These are phyloP conservation scores for Brachylomia viminalis DNA, from an alignment of 2,888 invertebrate genomes.

Conservation along the genomic window DNA sequence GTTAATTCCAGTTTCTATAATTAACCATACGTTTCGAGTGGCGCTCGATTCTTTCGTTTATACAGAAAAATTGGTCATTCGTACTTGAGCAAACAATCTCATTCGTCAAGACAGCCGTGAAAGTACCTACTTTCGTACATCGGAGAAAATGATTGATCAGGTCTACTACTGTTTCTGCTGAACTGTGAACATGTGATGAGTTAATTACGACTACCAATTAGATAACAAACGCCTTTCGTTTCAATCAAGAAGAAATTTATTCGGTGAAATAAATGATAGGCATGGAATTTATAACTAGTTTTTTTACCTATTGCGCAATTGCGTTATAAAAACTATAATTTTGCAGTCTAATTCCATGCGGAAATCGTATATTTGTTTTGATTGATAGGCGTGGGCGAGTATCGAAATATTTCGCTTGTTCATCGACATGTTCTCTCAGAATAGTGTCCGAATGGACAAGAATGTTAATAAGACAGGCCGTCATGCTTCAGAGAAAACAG, in stretches of 20 bases:
- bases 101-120: conserved; percentile 76
- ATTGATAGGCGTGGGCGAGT: conserved; percentile 73
- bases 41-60: conserved; percentile 55
- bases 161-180: conserved; percentile 73
- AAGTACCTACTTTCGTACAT: conserved; percentile 70
- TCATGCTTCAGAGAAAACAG: conserved; percentile 71
- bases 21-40: conserved; percentile 70
- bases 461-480: conserved; percentile 77
- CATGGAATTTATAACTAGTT: conserved; percentile 53
- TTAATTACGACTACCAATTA: conserved; percentile 72
- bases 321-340: conserved; percentile 65
- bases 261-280: conserved; percentile 56
- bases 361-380: conserved; percentile 71
- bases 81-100: conserved; percentile 74
- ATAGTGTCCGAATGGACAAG: conserved; percentile 67
- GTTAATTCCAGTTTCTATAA: conserved; percentile 72
- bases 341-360: conserved; percentile 70
- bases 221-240: conserved; percentile 69
- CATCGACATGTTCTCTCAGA: conserved; percentile 57
- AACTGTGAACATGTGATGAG: conserved; percentile 69
- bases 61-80: conserved; percentile 71
- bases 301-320: conserved; percentile 66
- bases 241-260: conserved; percentile 68
- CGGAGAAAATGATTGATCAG: conserved; percentile 79
- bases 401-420: conserved; percentile 73